These are phyloP conservation scores for Metaphire vulgaris DNA, from an alignment of 1,140 invertebrate species.

Conservation along the genomic window DNA sequence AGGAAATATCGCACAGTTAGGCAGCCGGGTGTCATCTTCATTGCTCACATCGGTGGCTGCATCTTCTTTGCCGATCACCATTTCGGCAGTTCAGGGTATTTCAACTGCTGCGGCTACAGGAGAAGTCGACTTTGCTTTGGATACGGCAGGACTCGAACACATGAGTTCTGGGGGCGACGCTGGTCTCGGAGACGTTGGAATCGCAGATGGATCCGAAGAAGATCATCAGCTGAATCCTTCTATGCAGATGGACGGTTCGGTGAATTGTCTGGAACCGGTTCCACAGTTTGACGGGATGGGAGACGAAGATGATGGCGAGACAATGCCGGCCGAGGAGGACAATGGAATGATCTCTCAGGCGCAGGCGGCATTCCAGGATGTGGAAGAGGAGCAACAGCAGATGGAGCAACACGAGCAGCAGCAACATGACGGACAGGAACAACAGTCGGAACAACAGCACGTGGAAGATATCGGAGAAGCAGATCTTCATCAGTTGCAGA, in stretches of 20 bases:
- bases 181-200: constrained; percentile 4
- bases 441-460: background rate
- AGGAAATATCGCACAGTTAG: no score
- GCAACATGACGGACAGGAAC: no score
- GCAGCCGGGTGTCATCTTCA: no score
- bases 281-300: constrained; percentile 27
- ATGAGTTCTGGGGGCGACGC: constrained; percentile 7
- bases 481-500: background rate
- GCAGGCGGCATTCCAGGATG: no score
- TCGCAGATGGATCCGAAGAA: background rate
- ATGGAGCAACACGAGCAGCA: no score
- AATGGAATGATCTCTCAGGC: no score
- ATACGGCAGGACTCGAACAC: background rate
- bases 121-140: constrained; percentile 16
- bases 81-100: background rate
- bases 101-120: background rate
- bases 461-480: background rate
- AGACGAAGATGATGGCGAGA: constrained; percentile 21
- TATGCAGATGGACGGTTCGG: constrained; percentile 26
- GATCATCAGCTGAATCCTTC: constrained; percentile 6
- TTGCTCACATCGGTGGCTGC: no score
- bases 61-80: no score
- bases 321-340: no score
- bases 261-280: background rate
- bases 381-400: no score